phyloP scores from a whole-genome alignment of 2,113 vertebrate genomes.

The Sinosuthora webbiana region DNA sequence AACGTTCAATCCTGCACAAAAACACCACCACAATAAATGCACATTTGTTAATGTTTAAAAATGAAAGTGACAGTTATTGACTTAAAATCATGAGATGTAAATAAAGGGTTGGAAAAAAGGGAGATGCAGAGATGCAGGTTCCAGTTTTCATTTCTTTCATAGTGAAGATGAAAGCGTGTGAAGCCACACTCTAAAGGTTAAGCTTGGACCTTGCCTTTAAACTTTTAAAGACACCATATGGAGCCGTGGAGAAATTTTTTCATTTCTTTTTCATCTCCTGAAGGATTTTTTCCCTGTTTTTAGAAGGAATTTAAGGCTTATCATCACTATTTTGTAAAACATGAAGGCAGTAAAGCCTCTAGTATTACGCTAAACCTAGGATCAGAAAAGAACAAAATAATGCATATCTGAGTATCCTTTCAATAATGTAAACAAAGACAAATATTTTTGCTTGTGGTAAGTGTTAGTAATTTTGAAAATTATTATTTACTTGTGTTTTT shows the following conservation, averaged over 20 bases:
- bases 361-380: background rate
- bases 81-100: background rate
- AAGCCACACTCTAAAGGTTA: background rate
- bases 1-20: background rate
- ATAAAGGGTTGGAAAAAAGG: background rate
- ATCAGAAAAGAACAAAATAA: background rate
- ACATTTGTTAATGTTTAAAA: background rate
- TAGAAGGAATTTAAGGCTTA: background rate
- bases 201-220: background rate
- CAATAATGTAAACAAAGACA: conserved; percentile 31
- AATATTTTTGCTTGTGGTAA: conserved; percentile 29
- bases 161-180: background rate
- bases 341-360: background rate
- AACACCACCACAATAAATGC: background rate
- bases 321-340: background rate
- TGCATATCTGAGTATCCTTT: conserved; percentile 42
- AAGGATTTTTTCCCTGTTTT: background rate
- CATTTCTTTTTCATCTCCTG: background rate
- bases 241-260: background rate
- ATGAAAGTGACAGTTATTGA: background rate
- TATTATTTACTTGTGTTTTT: conserved; percentile 2
- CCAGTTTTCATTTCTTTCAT: background rate
- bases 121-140: background rate
- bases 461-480: conserved; percentile 58
- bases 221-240: background rate